Base-by-base conservation (phyloP, 2,113 vertebrate species). In the Bubalus kerabau region DNA sequence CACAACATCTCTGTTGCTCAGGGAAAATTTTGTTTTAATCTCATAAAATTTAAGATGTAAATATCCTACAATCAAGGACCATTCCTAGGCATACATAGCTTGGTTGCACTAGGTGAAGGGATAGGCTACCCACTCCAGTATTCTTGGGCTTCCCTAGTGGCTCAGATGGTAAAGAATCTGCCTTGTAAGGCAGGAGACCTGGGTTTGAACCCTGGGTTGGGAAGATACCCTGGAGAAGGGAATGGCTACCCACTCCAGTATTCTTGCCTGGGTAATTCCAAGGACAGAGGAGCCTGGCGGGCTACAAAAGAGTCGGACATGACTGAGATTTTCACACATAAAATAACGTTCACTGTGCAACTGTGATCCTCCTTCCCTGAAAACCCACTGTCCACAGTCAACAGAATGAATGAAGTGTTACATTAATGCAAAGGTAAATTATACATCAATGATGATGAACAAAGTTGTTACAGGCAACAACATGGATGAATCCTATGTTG, bases 1-100 rank as follows among this genome's bases (percentile, higher is more conserved):
- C 9, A 48, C 17, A 5, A 26, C 1, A 74, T 30, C 12, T 81
- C 15, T 82, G 87, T 11, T 59, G 56, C 26, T 87, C 36, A 74
- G n/a, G 24, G 43, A 88, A 84, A 93, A 14, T 12, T 85, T 1
- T 60, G 5, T 59, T 80, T 48, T 16, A 87, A 71, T 64, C 59
- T 93, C 93, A 8, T 80, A 94, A 87, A 89, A 87, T 46, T 83
- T 90, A 97, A 84, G 52, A 76, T 87, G 62, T 32, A 10, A 95
- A 43, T 78, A 94, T 12, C 3, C 13, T 62, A 32, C 5, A 21
- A 94, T 30, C 26, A 96, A 95, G n/a, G 40, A 95, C 5, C n/a
- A 96, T 43, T 85, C 56, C 62, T 94, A 52, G 32, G 28, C 36
- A 57, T 40, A 93, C 17, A 81, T 11, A 87, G 12, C 26, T 62